Conservation (phyloP, 2,113 vertebrate genomes). For the Pheucticus melanocephalus region DNA sequence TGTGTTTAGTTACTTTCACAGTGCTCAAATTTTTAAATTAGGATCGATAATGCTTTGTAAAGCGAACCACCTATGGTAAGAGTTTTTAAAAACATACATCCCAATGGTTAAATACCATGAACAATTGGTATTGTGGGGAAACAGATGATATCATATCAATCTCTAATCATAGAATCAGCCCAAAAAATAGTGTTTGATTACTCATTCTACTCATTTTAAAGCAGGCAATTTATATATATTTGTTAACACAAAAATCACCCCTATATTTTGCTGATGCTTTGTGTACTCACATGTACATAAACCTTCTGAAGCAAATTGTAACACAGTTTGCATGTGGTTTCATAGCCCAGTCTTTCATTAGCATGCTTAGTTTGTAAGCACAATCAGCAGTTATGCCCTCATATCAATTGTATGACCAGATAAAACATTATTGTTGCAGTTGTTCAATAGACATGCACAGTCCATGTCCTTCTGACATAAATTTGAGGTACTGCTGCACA, state of each 20-base stretch:
- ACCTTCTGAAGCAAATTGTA: neutral
- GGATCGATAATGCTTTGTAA: neutral
- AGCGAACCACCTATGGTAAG: neutral
- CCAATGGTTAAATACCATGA: neutral
- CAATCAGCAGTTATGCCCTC: neutral
- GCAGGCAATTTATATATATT: neutral
- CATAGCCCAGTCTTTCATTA: neutral
- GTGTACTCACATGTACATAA: neutral
- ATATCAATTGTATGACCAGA: neutral
- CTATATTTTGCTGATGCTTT: neutral
- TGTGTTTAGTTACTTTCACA: neutral
- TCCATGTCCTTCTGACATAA: neutral
- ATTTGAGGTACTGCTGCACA: neutral
- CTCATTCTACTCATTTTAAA: neutral
- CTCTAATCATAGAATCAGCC: neutral
- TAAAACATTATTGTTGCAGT: neutral
- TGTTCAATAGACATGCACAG: neutral
- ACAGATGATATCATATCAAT: neutral
- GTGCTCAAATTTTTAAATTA: neutral
- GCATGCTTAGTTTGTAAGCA: neutral
- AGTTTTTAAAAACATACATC: neutral
- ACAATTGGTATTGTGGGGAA: neutral
- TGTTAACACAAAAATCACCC: neutral
- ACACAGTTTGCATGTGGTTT: neutral
- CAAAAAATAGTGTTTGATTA: neutral